Percentiles rank a stretch among this genome's conserved stretches.
These are phyloP conservation scores for Drosophila pseudoobscura DNA, from an alignment of 1,140 invertebrate genomes.

Conservation along the genomic window DNA sequence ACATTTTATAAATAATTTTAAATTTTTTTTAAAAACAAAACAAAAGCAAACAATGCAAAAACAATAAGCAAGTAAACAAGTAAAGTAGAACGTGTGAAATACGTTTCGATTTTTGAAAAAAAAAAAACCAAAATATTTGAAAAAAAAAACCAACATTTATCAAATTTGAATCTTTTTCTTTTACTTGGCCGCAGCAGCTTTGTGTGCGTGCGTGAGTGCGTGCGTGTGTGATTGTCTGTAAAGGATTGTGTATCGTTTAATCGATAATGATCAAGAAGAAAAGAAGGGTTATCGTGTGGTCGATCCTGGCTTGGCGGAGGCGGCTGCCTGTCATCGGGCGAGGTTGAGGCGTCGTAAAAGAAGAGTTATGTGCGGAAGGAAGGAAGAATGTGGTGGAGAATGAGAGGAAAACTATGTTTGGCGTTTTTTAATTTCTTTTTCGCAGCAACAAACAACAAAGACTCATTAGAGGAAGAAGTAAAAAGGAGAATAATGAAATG, in stretches of 20 bases:
- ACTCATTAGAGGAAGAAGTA: slow-evolving; percentile 7
- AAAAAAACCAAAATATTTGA: slow-evolving; percentile 40
- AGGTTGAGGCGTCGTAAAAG: too few species aligned
- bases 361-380: too few species aligned
- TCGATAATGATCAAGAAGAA: neutral
- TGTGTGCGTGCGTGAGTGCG: slow-evolving; percentile 20
- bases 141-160: slow-evolving; percentile 44
- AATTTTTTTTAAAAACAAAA: slow-evolving; percentile 57
- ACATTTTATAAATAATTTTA: slow-evolving; percentile 79
- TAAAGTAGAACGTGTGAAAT: slow-evolving; percentile 74
- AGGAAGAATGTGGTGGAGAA: too few species aligned
- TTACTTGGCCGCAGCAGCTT: slow-evolving; percentile 20
- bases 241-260: slow-evolving; percentile 19
- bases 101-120: slow-evolving; percentile 75
- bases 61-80: slow-evolving; percentile 58
- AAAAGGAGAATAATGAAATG: slow-evolving; percentile 22
- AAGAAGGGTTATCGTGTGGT: slow-evolving; percentile 15
- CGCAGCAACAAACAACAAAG: neutral
- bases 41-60: slow-evolving; percentile 59
- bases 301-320: neutral
- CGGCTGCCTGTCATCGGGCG: too few species aligned
- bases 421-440: too few species aligned
- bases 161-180: slow-evolving; percentile 42
- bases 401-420: too few species aligned
- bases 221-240: slow-evolving; percentile 21